phyloP scores from a whole-genome alignment of 2,888 invertebrate genomes.

The Acleris laterana region DNA sequence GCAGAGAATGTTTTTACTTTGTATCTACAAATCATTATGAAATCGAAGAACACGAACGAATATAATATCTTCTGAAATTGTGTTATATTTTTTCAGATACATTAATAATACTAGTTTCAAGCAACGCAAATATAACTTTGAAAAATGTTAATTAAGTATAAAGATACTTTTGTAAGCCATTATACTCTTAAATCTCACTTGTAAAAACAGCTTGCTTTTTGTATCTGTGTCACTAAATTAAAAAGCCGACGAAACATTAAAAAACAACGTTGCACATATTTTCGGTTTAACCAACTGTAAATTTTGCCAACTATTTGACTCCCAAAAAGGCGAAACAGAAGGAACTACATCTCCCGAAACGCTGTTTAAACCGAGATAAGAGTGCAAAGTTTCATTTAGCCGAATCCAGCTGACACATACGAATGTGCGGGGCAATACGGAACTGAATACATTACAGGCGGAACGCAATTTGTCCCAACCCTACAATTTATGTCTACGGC shows the following conservation, averaged over 20 bases:
- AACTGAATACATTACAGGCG: slow-evolving; percentile 68
- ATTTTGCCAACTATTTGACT: slow-evolving; percentile 8
- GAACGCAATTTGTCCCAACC: slow-evolving; percentile 76
- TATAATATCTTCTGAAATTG: no score
- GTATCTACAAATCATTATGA: no score
- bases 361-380: slow-evolving; percentile 70
- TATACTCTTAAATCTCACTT: no score
- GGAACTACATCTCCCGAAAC: slow-evolving; percentile 55
- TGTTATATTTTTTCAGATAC: no score
- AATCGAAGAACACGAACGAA: no score
- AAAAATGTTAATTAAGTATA: no score
- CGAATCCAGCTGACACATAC: slow-evolving; percentile 62
- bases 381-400: slow-evolving; percentile 70
- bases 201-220: no score
- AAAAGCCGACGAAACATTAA: neutral
- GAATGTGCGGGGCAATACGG: slow-evolving; percentile 59
- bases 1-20: no score
- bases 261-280: neutral
- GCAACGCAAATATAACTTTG: no score
- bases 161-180: no score
- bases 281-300: neutral
- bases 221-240: neutral
- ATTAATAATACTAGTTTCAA: no score
- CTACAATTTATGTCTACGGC: slow-evolving; percentile 74
- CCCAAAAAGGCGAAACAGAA: slow-evolving; percentile 11